Evolutionary conservation across 92 coral and sea anemone genomes (phyloP).

Genomic region (Palythoa grandis): DNA sequence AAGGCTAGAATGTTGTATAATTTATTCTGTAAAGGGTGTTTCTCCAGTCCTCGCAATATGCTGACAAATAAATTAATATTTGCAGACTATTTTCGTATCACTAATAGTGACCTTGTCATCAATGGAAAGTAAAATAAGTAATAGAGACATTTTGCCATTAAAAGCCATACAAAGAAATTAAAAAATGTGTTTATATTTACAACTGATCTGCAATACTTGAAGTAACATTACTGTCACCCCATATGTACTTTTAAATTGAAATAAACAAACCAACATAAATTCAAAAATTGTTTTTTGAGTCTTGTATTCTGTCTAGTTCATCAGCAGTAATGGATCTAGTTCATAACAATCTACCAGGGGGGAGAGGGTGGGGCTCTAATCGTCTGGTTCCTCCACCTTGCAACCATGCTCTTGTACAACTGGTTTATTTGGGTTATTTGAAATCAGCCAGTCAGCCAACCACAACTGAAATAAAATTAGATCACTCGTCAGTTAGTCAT

Average conservation of each 20-base stretch:
- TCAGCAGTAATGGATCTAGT: background rate
- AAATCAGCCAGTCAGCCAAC: slow-evolving; percentile 95
- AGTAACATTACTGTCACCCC: background rate
- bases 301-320: background rate
- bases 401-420: slow-evolving; percentile 67
- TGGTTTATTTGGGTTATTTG: slow-evolving; percentile 96
- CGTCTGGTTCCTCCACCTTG: slow-evolving; percentile 89
- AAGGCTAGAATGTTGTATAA: background rate
- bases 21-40: background rate
- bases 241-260: background rate
- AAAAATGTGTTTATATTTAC: no score
- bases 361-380: slow-evolving; percentile 33
- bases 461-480: slow-evolving; percentile 65
- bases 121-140: no score
- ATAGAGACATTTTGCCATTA: no score
- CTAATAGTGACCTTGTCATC: background rate
- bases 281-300: background rate
- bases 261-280: background rate
- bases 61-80: background rate
- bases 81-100: background rate
- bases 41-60: background rate
- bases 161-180: no score
- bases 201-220: no score
- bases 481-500: background rate
- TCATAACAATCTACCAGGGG: background rate